phyloP scores from a whole-genome alignment of 2,797 vertebrate genomes.

The Schizopygopsis malacanthus region DNA sequence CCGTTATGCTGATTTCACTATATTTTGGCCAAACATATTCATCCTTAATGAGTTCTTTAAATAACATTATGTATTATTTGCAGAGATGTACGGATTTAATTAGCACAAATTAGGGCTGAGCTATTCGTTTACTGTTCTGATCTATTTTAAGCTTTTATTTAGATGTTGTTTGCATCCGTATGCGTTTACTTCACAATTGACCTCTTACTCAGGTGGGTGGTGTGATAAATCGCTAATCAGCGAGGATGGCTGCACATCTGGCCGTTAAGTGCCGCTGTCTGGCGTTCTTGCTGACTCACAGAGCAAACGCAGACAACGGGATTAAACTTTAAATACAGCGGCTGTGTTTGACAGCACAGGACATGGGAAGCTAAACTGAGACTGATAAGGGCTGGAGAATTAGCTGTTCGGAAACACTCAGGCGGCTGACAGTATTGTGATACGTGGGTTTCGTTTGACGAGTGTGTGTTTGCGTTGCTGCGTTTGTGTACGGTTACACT shows the following conservation, averaged over 20 bases:
- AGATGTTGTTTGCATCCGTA: neutral
- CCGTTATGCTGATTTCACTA: neutral
- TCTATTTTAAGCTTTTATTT: conserved; percentile 16
- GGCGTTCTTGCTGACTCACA: conserved; percentile 16
- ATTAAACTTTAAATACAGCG: conserved; percentile 31
- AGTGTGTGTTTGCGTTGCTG: conserved; percentile 13
- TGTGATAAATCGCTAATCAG: conserved; percentile 28
- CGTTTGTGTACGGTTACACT: conserved; percentile 28
- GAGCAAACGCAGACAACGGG: conserved; percentile 15
- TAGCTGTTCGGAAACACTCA: neutral
- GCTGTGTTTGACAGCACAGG: conserved; percentile 37
- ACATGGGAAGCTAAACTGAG: conserved; percentile 30
- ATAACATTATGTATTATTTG: neutral
- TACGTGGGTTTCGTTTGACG: conserved; percentile 8
- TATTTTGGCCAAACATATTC: neutral
- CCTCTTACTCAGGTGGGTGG: conserved; percentile 9
- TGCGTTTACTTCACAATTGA: conserved; percentile 29
- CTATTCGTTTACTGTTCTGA: neutral
- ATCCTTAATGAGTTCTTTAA: neutral
- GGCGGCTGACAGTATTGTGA: conserved; percentile 34
- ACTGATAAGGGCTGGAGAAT: conserved; percentile 39
- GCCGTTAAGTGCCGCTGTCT: conserved; percentile 33
- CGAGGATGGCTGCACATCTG: conserved; percentile 1
- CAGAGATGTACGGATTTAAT: neutral
- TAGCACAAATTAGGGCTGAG: neutral